Evolutionary conservation across 1,140 invertebrate genomes (phyloP).

Genomic region (Armadillidium nasatum): DNA sequence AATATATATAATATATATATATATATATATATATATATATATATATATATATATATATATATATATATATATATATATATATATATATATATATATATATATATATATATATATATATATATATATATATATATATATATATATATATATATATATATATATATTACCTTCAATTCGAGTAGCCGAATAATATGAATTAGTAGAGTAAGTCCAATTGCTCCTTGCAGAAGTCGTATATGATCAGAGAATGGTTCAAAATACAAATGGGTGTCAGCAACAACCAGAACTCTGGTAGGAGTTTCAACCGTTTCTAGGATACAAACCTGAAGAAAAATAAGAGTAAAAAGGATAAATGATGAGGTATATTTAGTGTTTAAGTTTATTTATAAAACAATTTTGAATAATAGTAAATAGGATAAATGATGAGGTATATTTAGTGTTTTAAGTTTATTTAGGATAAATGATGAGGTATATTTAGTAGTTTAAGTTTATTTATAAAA

Average conservation of each 20-base stretch:
- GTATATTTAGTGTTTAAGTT: too few relatives aligned
- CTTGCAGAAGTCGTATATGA: constrained; percentile 72
- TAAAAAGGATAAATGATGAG: too few relatives aligned
- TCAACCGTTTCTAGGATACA: neutral
- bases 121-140: constrained; percentile 16
- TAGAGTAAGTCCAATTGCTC: constrained; percentile 47
- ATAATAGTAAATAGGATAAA: too few relatives aligned
- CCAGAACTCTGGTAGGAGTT: neutral
- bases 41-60: constrained; percentile 16
- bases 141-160: constrained; percentile 24
- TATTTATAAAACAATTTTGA: too few relatives aligned
- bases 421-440: too few relatives aligned
- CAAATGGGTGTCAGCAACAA: constrained; percentile 67
- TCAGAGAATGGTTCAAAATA: constrained; percentile 85
- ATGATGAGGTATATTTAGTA: too few relatives aligned
- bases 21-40: constrained; percentile 22
- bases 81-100: constrained; percentile 13
- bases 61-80: constrained; percentile 13
- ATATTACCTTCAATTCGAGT: constrained; percentile 48
- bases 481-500: too few relatives aligned
- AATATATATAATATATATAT: constrained; percentile 19
- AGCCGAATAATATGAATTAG: constrained; percentile 51
- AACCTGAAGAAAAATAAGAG: neutral
- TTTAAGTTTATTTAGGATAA: too few relatives aligned
- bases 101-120: constrained; percentile 27